These are phyloP conservation scores for Drosophila sulfurigaster DNA, from an alignment of 1,140 invertebrate species.

Conservation along the genomic window DNA sequence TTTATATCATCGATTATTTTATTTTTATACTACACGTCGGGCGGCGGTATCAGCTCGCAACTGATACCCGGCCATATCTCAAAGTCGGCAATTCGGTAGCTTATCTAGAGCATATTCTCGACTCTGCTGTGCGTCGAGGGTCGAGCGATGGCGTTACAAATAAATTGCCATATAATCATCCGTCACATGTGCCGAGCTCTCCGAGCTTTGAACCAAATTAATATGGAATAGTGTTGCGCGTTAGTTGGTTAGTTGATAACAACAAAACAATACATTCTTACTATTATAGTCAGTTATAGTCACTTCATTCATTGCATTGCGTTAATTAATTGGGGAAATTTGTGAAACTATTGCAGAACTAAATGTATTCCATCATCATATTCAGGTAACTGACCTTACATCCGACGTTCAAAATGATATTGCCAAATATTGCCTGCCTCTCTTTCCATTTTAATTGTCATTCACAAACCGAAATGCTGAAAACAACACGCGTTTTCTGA, in stretches of 20 bases:
- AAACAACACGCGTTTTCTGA: constrained; percentile 62
- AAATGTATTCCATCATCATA: neutral
- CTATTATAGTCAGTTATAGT: neutral
- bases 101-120: constrained; percentile 33
- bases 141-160: constrained; percentile 20
- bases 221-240: neutral
- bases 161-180: constrained; percentile 42
- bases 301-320: neutral
- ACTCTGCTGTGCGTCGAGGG: neutral
- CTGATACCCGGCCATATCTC: constrained; percentile 42
- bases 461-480: neutral
- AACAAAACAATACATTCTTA: neutral
- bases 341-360: neutral
- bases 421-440: neutral
- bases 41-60: constrained; percentile 27
- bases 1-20: constrained; percentile 55
- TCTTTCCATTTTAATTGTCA: constrained; percentile 8
- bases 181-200: constrained; percentile 12
- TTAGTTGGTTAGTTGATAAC: neutral
- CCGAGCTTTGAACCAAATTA: neutral
- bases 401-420: constrained; percentile 1
- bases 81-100: constrained; percentile 46
- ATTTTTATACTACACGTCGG: constrained; percentile 29
- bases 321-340: constrained; percentile 20
- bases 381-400: constrained; percentile 60